phyloP scores from a whole-genome alignment of 2,797 vertebrate species.

The Sphenodon punctatus region DNA sequence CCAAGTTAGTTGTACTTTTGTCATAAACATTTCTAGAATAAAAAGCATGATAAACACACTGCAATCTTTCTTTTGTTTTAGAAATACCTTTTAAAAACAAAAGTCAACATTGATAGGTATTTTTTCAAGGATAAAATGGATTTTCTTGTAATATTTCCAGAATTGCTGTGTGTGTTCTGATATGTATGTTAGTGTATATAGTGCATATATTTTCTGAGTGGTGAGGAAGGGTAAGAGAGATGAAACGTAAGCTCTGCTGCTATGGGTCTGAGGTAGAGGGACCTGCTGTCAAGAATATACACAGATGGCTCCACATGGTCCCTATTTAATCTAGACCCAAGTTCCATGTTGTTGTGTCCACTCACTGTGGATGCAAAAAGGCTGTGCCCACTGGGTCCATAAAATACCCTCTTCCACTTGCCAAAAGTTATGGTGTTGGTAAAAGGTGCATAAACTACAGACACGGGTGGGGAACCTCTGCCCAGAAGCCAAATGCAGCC shows the following conservation, averaged over 20 bases:
- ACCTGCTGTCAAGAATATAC: rapidly evolving
- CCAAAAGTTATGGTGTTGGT: background rate
- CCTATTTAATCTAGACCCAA: background rate
- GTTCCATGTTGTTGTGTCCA: background rate
- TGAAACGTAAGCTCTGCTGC: background rate
- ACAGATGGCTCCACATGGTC: background rate
- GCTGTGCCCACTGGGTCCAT: background rate
- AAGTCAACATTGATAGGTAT: background rate
- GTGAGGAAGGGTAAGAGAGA: background rate
- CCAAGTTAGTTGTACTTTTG: no score
- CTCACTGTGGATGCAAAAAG: background rate
- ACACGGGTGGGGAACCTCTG: no score
- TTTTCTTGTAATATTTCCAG: background rate
- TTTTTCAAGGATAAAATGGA: background rate
- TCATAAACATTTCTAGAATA: no score
- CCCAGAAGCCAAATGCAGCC: no score
- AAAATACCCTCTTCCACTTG: background rate
- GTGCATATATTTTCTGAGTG: background rate
- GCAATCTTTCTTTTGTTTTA: background rate
- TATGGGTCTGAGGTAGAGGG: background rate
- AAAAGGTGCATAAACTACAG: background rate
- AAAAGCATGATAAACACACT: background rate
- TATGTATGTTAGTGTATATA: no score
- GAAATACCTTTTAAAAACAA: rapidly evolving
- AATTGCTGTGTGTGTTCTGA: background rate